Base-by-base conservation (phyloP, 2,797 vertebrate genomes). In the Eurystomus glaucurus region DNA sequence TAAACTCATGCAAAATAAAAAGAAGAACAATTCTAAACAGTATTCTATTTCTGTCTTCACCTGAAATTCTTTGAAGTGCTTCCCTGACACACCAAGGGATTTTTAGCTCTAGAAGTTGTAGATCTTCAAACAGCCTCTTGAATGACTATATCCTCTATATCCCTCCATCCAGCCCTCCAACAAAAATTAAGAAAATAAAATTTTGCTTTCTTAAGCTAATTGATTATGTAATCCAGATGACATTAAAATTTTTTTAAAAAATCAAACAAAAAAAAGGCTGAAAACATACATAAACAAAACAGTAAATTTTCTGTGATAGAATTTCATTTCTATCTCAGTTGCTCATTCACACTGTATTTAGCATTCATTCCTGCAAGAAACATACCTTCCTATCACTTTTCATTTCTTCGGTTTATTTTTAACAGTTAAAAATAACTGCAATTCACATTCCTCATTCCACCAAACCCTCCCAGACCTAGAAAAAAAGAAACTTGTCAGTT, bases 21-120 rank as follows among this genome's bases (percentile, higher is more conserved):
- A 65, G 1, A 92, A 69, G 2, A 31, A 74, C 23, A 51, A 77
- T 23, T 9, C 8, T 51, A 52, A 80, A 43, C 7, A 43, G 10
- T 16, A 62, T 48, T 68, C 17, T 41, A 14, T 11, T 88, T 80
- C n/a, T 65, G 3, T 33, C n/a, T 54, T 84, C 69, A 70, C 12
- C 12, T 60, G 48, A 84, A 88, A 43, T 21, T 70, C 43, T 84
- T 94, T 8, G 0, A 66, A 80, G 4, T 68, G 23, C 23, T 77
- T 86, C 23, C 20, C 28, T 50, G 9, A 45, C 20, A 57, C 6
- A 33, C 1, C 0, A 0, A 85, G 22, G 29, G 1, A 66, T 77
- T 77, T 90, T 88, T 65, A 54, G n/a, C 41, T 58, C 48, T 28
- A 70, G 19, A 61, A 66, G 18, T 4, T 58, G 14, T 29, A 74